Evolutionary conservation across 37 sponge, comb jelly and placozoan genomes (phyloP), one percentile per base, ranked within the genome.

Genomic region (Hormiphora californensis): DNA sequence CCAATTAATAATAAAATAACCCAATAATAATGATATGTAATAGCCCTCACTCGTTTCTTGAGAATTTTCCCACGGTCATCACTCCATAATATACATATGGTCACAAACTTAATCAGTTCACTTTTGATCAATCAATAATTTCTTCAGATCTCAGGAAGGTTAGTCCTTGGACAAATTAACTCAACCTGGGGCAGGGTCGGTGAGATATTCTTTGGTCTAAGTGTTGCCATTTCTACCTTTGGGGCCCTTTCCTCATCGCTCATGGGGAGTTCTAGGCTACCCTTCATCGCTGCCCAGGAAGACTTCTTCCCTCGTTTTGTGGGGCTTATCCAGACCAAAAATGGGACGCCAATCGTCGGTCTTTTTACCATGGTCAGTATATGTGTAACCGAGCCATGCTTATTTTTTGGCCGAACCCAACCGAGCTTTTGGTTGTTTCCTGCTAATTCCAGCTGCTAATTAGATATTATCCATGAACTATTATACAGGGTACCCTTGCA

Each of bases 131-230:
- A n/a, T n/a, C n/a, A n/a, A n/a, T n/a, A n/a, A n/a, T n/a, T n/a
- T n/a, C n/a, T n/a, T n/a, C 61, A 57, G 61, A 57, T 5, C n/a
- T 23, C 27, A 12, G 61, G 61, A 12, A 57, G 23, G 27, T 23
- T 19, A 57, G 61, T 57, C 30, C 17, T 5, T 5, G 61, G 61
- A 19, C 30, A 57, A 57, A 30, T 23, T 5, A n/a, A n/a, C n/a
- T n/a, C n/a, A n/a, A 57, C 61, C 61, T 57, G 61, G 61, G 61
- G 61, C 53, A 57, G 61, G n/a, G 61, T 57, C 3, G 61, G 61
- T 4, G 61, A 57, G n/a, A 30, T 57, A 30, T 57, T 57, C 61
- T 57, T 57, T 12, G 61, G 61, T 5, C 30, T 57, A 23, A 57
- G 61, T 12, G 61, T 57, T 15, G 61, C 61, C 27, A 57, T 57